Evolutionary conservation across 1,140 invertebrate genomes (phyloP), one percentile per base, ranked within the genome.

Genomic region (Oscheius sp.): DNA sequence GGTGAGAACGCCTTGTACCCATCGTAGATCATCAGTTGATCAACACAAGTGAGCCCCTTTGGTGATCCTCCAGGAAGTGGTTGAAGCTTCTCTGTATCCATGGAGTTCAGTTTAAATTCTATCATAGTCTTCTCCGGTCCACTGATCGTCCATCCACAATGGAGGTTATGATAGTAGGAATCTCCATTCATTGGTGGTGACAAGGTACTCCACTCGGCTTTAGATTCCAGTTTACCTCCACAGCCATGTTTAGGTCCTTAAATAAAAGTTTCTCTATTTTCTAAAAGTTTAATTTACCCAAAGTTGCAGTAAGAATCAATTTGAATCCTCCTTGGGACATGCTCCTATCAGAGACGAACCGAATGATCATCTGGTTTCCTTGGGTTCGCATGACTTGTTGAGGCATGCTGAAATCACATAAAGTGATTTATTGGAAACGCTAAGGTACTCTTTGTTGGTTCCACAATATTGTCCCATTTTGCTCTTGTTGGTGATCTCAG

Each of bases 1-100:
- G 83, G 81, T 2, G 82, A 82, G 36, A 77, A 75, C 13, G 61
- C 70, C 64, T 78, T 76, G 15, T 75, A 75, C 23, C 81, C 81
- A 64, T 83, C 81, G 66, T 83, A 83, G 49, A 83, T 84, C 74
- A 70, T 26, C 23, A 81, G 26, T 2, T 10, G 28, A 52, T 71
- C 69, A 29, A 71, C 58, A 49, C 69, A 71, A 36, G 38, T 45
- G 29, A 32, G 18, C 23, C 13, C 35, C 36, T 20, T 66, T 28
- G 36, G 70, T 55, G 55, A 7, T 34, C 31, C 61, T 42, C 65
- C 67, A 10, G 69, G 58, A 1, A 61, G 49, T 28, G 42, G 31
- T 52, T 83, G 76, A 59, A 81, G 28, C 28, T 31, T 7, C 46
- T 84, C 69, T 13, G 84, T 52, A n/a, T 75, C 59, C 26, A 62